A percentile compares a stretch with the other conserved stretches of the same genome.
Evolutionary conservation across 2,113 vertebrate species (phyloP).

Genomic region (Myocastor coypus): DNA sequence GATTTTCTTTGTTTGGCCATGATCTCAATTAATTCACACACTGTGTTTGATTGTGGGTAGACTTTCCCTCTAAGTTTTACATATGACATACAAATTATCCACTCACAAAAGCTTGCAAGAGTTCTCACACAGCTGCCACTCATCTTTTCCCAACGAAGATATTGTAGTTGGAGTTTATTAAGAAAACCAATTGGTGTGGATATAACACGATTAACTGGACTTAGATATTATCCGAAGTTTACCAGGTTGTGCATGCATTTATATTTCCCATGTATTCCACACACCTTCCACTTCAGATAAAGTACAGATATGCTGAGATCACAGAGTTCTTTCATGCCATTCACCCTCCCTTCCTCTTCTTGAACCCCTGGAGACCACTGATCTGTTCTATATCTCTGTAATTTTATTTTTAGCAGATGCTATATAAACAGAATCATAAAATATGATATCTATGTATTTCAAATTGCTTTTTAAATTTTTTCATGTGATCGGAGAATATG

Average conservation of each 20-base stretch:
- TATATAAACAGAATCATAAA: slow-evolving; percentile 49
- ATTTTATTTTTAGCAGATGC: slow-evolving; percentile 19
- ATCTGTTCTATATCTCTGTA: background rate
- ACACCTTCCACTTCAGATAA: background rate
- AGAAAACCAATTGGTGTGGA: background rate
- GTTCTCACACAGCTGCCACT: background rate
- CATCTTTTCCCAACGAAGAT: background rate
- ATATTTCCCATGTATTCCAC: background rate
- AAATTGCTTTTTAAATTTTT: background rate
- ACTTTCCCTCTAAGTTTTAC: background rate
- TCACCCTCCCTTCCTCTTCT: background rate
- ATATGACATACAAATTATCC: slow-evolving; percentile 2
- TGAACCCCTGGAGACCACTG: background rate
- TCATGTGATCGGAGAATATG: background rate
- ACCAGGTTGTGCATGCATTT: background rate
- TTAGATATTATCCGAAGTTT: background rate
- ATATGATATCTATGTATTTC: slow-evolving; percentile 22
- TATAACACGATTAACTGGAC: background rate
- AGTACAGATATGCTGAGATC: background rate
- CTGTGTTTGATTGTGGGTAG: background rate
- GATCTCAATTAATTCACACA: background rate
- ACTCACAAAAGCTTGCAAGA: background rate
- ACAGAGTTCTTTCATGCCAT: background rate
- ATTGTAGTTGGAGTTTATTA: background rate
- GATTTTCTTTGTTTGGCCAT: background rate